Conservation (phyloP, 2,113 vertebrate genomes). For the Apodemus speciosus region DNA sequence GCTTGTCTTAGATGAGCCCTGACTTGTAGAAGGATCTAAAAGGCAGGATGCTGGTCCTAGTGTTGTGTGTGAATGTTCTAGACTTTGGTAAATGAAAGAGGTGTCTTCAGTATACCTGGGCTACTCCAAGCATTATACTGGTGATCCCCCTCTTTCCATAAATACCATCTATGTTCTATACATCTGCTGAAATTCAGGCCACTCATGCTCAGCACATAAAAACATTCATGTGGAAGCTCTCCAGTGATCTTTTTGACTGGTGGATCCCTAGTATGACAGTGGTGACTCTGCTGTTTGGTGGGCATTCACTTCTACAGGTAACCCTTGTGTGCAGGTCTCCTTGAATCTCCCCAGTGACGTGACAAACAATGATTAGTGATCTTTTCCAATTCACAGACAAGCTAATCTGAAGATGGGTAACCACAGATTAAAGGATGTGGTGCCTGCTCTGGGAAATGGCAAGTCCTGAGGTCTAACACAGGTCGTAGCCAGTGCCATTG, state of each 20-base stretch:
- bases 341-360: background rate
- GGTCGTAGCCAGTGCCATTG: rapidly evolving
- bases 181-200: rapidly evolving
- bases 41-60: rapidly evolving
- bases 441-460: background rate
- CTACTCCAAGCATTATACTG: rapidly evolving
- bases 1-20: rapidly evolving
- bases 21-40: background rate
- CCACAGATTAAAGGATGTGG: rapidly evolving
- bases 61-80: rapidly evolving
- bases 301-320: rapidly evolving
- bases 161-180: rapidly evolving
- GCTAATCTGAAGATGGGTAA: background rate
- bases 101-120: rapidly evolving
- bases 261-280: rapidly evolving
- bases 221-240: background rate
- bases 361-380: rapidly evolving
- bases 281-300: rapidly evolving
- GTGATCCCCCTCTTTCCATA: background rate
- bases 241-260: background rate
- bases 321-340: rapidly evolving
- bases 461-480: background rate
- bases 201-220: rapidly evolving
- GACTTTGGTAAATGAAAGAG: rapidly evolving
- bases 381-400: rapidly evolving